A percentile compares a stretch with the other conserved stretches of the same genome.
Conservation (phyloP, 92 coral and sea anemone species). For the Epizoanthus fatuus region DNA sequence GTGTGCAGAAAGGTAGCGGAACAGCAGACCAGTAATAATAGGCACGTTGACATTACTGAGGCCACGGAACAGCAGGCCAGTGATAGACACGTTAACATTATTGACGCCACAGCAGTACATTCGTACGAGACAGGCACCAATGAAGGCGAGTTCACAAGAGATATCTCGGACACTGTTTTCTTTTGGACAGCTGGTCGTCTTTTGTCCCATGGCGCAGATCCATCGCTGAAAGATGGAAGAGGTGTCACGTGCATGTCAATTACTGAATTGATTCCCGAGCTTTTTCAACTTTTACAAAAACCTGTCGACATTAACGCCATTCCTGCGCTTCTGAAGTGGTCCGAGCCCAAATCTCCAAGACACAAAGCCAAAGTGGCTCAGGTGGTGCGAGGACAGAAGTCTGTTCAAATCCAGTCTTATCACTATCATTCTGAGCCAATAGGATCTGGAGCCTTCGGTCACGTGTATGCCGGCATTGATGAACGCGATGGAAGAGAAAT, state of each 20-base stretch:
- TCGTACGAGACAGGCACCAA: not conserved
- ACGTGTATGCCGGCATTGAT: constrained; percentile 62
- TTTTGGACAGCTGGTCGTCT: constrained; percentile 47
- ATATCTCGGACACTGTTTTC: constrained; percentile 2
- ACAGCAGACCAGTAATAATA: not conserved
- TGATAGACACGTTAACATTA: not conserved
- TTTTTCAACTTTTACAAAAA: constrained; percentile 2
- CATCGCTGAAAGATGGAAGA: constrained; percentile 8
- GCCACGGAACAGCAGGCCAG: not conserved
- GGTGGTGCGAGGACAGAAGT: constrained; percentile 58
- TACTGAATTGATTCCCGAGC: not conserved
- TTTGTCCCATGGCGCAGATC: constrained; percentile 33
- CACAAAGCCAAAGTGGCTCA: constrained; percentile 39
- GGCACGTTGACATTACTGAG: not conserved
- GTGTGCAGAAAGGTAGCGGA: constrained; percentile 11
- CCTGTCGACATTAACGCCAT: constrained; percentile 32
- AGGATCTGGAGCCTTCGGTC: constrained; percentile 62
- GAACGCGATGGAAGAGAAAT: constrained; percentile 69
- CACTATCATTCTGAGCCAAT: constrained; percentile 54
- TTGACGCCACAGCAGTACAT: not conserved
- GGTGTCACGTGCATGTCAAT: constrained; percentile 6
- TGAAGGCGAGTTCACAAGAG: constrained; percentile 3
- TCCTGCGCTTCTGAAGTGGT: constrained; percentile 35
- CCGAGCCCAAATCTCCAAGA: constrained; percentile 19
- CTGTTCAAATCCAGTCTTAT: constrained; percentile 11